phyloP scores from a whole-genome alignment of 2,888 invertebrate genomes.

The Lasioglossum morio region DNA sequence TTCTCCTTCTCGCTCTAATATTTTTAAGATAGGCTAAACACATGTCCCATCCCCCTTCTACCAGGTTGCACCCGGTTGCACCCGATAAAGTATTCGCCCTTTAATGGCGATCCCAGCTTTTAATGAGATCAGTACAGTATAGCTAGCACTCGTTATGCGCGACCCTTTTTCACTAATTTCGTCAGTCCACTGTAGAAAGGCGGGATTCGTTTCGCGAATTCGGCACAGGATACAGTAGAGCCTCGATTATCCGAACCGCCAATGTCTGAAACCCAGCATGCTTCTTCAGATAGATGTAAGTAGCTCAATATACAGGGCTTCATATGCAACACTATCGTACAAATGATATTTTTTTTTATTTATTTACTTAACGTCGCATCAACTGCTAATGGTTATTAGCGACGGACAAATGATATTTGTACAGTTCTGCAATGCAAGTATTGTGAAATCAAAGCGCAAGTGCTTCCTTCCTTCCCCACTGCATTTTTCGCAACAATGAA shows the following conservation, averaged over 20 bases:
- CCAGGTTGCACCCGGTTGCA: background rate
- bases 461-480: background rate
- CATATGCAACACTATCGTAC: background rate
- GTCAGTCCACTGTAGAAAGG: background rate
- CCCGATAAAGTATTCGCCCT: constrained; percentile 18
- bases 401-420: background rate
- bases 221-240: background rate
- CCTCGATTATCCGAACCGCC: background rate
- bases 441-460: background rate
- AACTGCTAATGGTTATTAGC: too few relatives aligned
- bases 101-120: constrained; percentile 21
- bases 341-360: background rate
- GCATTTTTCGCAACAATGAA: constrained; percentile 10
- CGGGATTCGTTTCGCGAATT: constrained; percentile 9
- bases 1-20: constrained; percentile 70
- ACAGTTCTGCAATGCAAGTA: too few relatives aligned
- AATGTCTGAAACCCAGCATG: background rate
- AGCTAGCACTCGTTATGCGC: background rate
- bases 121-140: constrained; percentile 12
- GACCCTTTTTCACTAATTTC: constrained; percentile 18
- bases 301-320: background rate
- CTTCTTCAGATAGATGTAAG: background rate
- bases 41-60: constrained; percentile 23
- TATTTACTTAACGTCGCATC: too few relatives aligned
- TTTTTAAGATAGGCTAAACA: constrained; percentile 59